Base-by-base conservation (phyloP, 2,888 invertebrate species). In the Leptinotarsa juncta region DNA sequence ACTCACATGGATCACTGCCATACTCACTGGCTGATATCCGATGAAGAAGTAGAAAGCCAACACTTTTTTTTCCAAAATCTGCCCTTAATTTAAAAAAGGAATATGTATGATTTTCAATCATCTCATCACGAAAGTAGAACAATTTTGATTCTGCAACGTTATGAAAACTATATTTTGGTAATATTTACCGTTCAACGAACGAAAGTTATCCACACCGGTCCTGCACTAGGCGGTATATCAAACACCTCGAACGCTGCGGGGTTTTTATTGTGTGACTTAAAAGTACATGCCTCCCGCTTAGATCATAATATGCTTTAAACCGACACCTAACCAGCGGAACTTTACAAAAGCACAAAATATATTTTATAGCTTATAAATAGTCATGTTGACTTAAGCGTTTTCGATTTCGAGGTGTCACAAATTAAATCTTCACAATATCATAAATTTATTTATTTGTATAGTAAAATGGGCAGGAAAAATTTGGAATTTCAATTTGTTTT, bases 201-300 rank as follows among this genome's bases (percentile, higher is more conserved):
- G 16, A 71, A 23, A 50, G 20, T 12, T 55, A 16, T 42, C 10
- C 14, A n/a, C 10, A 84, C 80, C 84, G 83, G 82, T 73, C 82
- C 86, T 86, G 86, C 78, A 72, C 77, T 75, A 81, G 84, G 85
- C 86, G 86, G 86, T 85, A 85, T 85, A 85, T 87, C 87, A 87
- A 87, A 87, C 85, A 84, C 82, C 80, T 82, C 79, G 79, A 80
- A 81, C 83, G 82, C 85, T 82, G 84, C 85, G 84, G 86, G 86
- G 86, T 83, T 83, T 83, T 84, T 82, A 86, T 87, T 87, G 86
- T 87, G 83, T 81, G 82, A 85, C 85, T 85, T 84, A 85, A 87
- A 87, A 86, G 84, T 86, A 86, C 86, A 86, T 85, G 83, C 86
- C 87, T 86, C 87, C 86, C 81, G 87, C 86, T 83, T 84, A 78